Base-by-base conservation (phyloP, 2,113 vertebrate species). In the Synodontis membranacea region DNA sequence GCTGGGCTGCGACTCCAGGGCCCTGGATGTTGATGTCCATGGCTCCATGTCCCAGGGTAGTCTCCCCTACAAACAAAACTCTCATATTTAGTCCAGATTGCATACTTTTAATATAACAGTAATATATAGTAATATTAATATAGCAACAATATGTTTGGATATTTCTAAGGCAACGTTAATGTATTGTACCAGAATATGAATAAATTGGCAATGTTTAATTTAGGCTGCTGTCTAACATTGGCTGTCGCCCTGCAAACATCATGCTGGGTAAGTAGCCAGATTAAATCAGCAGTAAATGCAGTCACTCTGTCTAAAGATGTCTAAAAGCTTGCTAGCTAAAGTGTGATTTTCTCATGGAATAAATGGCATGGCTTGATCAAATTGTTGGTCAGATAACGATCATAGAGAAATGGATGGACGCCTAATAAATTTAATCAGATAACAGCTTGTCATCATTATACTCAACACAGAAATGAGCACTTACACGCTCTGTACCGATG, bases 21-120 rank as follows among this genome's bases (percentile, higher is more conserved):
- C 98, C 97, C 90, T 97, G 97, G 81, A 99, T 93, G 42, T 88
- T 81, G 85, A 99, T 96, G 92, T 99, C 98, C 86, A 91, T 93
- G 0, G 94, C 88, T 0, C 95, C 95, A 0, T 96, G 94, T 83
- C 98, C 98, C 7, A 99, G 92, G 4, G 95, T 95, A 0, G 97
- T 99, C 82, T 90, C 94, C 11, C 98, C 98, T 99, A 90, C 46
- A 88, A 84, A 74, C 46, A 79, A 42, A 85, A 42, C 31, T 50
- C 52, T 75, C 52, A 89, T 64, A 86, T 42, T 80, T 80, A 39
- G 21, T 76, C 2, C 5, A 50, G 28, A 28, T 75, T 11, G 10
- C 42, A 15, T 50, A 28, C 48, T 80, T 0, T 3, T 7, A 23
- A 56, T 34, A 28, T 46, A 76, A n/a, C 28, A 76, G 48, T 15